A percentile compares a stretch with the other conserved stretches of the same genome.
phyloP scores from a whole-genome alignment of 2,888 invertebrate genomes.

The Priapulus caudatus region DNA sequence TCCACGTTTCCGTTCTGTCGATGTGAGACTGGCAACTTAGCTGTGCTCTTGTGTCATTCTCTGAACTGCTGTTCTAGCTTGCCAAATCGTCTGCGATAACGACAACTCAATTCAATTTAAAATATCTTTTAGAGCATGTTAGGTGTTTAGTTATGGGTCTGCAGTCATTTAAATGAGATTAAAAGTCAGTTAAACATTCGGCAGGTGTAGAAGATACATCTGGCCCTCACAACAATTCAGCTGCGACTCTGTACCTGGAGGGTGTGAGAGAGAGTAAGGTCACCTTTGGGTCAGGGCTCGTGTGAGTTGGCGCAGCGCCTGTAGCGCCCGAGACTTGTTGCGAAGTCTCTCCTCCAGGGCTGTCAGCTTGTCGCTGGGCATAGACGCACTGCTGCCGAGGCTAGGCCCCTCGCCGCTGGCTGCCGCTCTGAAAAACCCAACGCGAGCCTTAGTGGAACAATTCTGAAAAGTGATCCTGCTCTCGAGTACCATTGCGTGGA shows the following conservation, averaged over 20 bases:
- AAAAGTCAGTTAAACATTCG: too few species aligned
- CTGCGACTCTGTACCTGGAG: too few species aligned
- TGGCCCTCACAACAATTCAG: too few species aligned
- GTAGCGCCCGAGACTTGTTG: constrained; percentile 70
- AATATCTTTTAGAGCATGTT: neutral
- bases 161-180: too few species aligned
- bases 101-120: constrained; percentile 4
- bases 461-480: too few species aligned
- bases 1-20: constrained; percentile 74
- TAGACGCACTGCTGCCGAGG: too few species aligned
- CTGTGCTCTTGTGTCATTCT: constrained; percentile 65
- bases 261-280: constrained; percentile 4
- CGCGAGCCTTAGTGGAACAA: too few species aligned
- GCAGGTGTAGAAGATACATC: too few species aligned
- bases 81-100: constrained; percentile 47
- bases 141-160: too few species aligned
- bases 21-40: constrained; percentile 69
- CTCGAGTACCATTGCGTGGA: too few species aligned
- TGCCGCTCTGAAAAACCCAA: too few species aligned
- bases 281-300: constrained; percentile 65
- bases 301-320: constrained; percentile 64
- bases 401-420: too few species aligned
- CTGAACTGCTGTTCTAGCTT: constrained; percentile 71
- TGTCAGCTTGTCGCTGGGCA: constrained; percentile 63
- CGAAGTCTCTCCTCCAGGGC: constrained; percentile 69